phyloP scores from a whole-genome alignment of 53 echinoderm and acorn worm genomes.

The Apostichopus leukothele region DNA sequence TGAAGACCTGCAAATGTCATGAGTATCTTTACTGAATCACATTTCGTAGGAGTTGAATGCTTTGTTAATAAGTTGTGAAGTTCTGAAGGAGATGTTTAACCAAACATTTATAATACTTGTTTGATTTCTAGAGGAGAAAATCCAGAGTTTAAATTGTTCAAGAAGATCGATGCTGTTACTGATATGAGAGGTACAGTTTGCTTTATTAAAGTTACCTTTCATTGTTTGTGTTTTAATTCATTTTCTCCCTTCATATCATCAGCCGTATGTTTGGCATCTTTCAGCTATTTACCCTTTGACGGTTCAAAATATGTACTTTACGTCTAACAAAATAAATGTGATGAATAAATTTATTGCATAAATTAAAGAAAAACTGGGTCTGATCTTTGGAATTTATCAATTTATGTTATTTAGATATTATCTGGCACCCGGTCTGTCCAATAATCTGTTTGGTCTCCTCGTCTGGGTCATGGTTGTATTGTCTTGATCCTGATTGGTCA shows the following conservation, averaged over 20 bases:
- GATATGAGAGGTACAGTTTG: background rate
- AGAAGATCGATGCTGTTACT: background rate
- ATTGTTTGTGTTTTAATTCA: background rate
- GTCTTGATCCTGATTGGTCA: constrained; percentile 12
- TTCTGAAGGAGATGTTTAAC: background rate
- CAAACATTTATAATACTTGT: background rate
- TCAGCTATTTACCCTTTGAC: too few relatives aligned
- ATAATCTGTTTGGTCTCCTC: constrained; percentile 1
- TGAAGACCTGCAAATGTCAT: too few relatives aligned
- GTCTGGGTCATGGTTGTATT: background rate
- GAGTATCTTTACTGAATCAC: too few relatives aligned
- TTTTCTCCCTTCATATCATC: background rate
- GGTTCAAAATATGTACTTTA: too few relatives aligned
- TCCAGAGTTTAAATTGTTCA: background rate
- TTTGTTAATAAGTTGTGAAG: background rate
- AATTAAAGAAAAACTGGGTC: background rate
- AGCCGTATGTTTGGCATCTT: background rate
- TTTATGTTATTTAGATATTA: background rate
- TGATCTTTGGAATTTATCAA: background rate
- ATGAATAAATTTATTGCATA: too few relatives aligned
- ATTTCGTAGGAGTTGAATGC: too few relatives aligned
- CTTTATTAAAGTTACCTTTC: too few relatives aligned
- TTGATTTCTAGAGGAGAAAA: background rate
- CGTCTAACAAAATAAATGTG: too few relatives aligned
- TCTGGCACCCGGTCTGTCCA: constrained; percentile 29